Percentiles rank a stretch among this genome's conserved stretches.
phyloP scores from a whole-genome alignment of 2,888 invertebrate genomes.

The Saturnia japonica region DNA sequence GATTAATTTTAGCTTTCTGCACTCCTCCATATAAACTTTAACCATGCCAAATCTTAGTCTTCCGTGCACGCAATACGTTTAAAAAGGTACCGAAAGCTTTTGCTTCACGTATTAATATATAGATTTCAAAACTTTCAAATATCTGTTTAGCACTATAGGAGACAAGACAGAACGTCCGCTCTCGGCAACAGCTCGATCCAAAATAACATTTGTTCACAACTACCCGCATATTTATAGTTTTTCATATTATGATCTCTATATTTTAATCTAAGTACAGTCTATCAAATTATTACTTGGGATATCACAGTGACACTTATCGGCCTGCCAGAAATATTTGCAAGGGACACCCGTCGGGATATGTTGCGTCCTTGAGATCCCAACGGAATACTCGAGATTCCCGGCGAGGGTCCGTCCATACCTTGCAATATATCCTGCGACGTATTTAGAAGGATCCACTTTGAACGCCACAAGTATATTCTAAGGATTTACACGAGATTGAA shows the following conservation, averaged over 20 bases:
- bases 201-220: not conserved
- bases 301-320: not conserved
- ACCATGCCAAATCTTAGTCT: no score
- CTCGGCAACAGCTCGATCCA: no score
- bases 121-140: no score
- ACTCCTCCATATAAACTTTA: no score
- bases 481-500: not conserved
- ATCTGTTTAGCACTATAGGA: no score
- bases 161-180: no score
- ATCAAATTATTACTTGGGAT: not conserved
- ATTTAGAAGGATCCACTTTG: conserved; percentile 9
- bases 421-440: conserved; percentile 38
- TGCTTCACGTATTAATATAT: no score
- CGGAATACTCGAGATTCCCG: conserved; percentile 41
- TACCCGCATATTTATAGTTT: not conserved
- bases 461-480: not conserved
- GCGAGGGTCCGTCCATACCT: conserved; percentile 35
- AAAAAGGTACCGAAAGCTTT: no score
- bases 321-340: not conserved
- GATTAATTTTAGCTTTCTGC: no score
- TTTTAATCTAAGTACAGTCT: not conserved
- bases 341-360: conserved; percentile 7
- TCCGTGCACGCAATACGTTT: no score
- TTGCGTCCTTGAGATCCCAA: conserved; percentile 28
- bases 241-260: not conserved